Evolutionary conservation across 35 echinoderm and acorn worm genomes (phyloP).

Genomic region (Heliocidaris erythrogramma): DNA sequence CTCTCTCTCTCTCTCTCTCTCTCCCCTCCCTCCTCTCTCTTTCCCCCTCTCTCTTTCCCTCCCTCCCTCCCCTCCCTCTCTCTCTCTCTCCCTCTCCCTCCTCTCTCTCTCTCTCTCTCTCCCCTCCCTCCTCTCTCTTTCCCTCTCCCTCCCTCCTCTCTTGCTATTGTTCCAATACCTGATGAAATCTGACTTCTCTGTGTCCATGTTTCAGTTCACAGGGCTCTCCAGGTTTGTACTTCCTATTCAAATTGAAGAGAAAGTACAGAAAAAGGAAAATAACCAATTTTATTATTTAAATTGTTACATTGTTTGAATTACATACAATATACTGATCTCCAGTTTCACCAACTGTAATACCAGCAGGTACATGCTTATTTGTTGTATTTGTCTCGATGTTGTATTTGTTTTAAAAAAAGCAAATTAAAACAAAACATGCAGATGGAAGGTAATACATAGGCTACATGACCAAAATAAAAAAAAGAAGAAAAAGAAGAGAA

Average conservation of each 20-base stretch:
- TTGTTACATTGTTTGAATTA: not conserved
- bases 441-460: not conserved
- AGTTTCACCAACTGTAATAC: not conserved
- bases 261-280: not conserved
- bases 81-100: not conserved
- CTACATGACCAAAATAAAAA: too few species aligned
- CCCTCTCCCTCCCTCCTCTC: not conserved
- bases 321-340: not conserved
- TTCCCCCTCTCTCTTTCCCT: not conserved
- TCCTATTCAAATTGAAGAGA: not conserved
- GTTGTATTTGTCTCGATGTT: not conserved
- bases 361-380: not conserved
- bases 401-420: not conserved
- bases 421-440: not conserved
- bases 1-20: too few species aligned
- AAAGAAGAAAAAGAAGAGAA: too few species aligned
- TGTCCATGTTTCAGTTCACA: conserved; percentile 89
- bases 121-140: not conserved
- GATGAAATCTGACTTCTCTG: conserved; percentile 71
- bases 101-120: not conserved
- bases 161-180: conserved; percentile 50
- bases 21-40: too few species aligned
- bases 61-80: not conserved
- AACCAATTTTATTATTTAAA: not conserved
- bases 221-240: conserved; percentile 69